Conservation (phyloP, 2,113 vertebrate genomes). For the Psammodynastes pulverulentus region DNA sequence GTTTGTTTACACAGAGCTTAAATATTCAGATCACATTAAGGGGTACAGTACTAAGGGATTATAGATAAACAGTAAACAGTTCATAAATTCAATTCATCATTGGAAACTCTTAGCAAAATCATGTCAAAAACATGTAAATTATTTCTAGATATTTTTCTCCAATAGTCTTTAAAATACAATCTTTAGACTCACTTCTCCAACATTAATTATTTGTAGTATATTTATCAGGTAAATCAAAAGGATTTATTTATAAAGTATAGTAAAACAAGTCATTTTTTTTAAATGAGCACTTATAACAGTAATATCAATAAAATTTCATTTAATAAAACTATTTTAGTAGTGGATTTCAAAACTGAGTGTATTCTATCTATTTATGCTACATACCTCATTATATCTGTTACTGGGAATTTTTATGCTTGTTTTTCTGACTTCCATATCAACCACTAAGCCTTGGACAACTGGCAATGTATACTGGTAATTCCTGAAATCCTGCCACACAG, state of each 20-base stretch:
- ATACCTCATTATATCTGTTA: constrained; percentile 96
- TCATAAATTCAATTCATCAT: background rate
- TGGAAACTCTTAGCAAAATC: background rate
- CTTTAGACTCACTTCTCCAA: background rate
- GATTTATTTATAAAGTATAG: background rate
- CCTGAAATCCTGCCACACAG: constrained; percentile 86
- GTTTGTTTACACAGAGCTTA: background rate
- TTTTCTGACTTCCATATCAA: constrained; percentile 98
- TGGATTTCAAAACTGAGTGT: background rate
- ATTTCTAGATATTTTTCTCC: too few relatives aligned
- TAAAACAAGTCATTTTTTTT: background rate
- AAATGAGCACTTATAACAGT: background rate
- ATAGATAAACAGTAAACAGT: background rate
- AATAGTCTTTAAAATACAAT: background rate
- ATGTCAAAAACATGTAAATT: too few relatives aligned
- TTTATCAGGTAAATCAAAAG: background rate
- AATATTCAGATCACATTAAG: background rate
- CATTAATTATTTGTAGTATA: background rate
- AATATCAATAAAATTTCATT: background rate
- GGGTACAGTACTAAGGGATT: background rate
- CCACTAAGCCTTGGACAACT: constrained; percentile 90
- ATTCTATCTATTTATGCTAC: constrained; percentile 15
- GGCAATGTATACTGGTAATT: constrained; percentile 98
- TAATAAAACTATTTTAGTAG: background rate
- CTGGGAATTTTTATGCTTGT: constrained; percentile 98